Evolutionary conservation across 2,797 vertebrate genomes (phyloP).

Genomic region (Ctenosaura bakeri): DNA sequence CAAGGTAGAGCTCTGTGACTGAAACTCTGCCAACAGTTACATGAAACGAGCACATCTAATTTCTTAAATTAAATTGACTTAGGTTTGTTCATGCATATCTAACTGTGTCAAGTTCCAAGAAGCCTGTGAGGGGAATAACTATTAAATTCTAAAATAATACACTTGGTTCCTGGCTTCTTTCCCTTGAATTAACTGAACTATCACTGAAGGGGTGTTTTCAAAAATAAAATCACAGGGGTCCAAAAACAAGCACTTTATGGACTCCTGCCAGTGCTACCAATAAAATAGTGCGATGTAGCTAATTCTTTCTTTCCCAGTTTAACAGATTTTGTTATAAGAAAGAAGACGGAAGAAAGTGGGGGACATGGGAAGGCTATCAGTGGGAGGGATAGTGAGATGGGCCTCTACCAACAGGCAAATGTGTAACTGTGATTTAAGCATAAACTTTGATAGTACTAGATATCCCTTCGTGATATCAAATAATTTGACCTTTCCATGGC

Average conservation of each 20-base stretch:
- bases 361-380: too few relatives aligned
- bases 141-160: not conserved
- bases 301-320: too few relatives aligned
- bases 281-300: not conserved
- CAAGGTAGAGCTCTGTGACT: not conserved
- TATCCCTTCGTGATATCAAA: too few relatives aligned
- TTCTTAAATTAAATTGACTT: slow-evolving; percentile 23
- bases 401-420: too few relatives aligned
- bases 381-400: too few relatives aligned
- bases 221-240: not conserved
- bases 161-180: not conserved
- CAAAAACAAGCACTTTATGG: not conserved
- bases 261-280: not conserved
- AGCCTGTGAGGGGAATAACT: not conserved
- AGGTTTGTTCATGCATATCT: slow-evolving; percentile 17
- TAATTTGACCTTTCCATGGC: too few relatives aligned
- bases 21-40: slow-evolving; percentile 24
- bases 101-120: not conserved
- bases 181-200: not conserved
- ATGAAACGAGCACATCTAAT: slow-evolving; percentile 22
- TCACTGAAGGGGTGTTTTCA: not conserved
- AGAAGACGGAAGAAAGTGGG: too few relatives aligned
- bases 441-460: too few relatives aligned
- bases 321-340: too few relatives aligned
- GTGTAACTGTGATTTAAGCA: too few relatives aligned